phyloP scores from a whole-genome alignment of 2,888 invertebrate genomes.

The Lepidochrysops patricia region DNA sequence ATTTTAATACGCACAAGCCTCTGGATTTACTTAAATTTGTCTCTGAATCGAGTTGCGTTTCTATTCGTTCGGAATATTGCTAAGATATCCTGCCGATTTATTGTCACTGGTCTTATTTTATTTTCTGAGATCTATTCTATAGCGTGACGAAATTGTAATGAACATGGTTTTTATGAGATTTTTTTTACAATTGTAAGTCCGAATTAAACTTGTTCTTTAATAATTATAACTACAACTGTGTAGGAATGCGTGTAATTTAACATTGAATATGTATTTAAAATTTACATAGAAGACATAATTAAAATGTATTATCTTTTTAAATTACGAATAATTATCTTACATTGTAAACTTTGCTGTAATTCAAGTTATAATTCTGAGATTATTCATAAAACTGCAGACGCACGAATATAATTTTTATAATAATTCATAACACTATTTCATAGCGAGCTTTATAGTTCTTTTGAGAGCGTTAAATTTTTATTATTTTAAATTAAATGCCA shows the following conservation, averaged over 20 bases:
- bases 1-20: conserved; percentile 67
- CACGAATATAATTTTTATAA: too few relatives aligned
- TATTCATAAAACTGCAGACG: background rate
- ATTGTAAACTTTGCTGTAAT: background rate
- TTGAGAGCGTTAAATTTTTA: too few relatives aligned
- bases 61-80: conserved; percentile 49
- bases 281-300: background rate
- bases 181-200: background rate
- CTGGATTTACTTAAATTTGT: conserved; percentile 67
- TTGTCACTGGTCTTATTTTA: conserved; percentile 12
- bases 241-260: background rate
- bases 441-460: too few relatives aligned
- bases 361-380: background rate
- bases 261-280: background rate
- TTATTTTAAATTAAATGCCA: too few relatives aligned
- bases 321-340: background rate
- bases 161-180: background rate
- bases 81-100: conserved; percentile 27
- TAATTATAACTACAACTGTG: background rate
- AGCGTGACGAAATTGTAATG: background rate
- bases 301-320: conserved; percentile 1
- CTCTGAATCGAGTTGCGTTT: conserved; percentile 50
- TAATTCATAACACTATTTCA: too few relatives aligned
- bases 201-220: conserved; percentile 19
- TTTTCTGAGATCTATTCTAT: background rate